Conservation (phyloP, 2,797 vertebrate genomes). For the Pampus argenteus region DNA sequence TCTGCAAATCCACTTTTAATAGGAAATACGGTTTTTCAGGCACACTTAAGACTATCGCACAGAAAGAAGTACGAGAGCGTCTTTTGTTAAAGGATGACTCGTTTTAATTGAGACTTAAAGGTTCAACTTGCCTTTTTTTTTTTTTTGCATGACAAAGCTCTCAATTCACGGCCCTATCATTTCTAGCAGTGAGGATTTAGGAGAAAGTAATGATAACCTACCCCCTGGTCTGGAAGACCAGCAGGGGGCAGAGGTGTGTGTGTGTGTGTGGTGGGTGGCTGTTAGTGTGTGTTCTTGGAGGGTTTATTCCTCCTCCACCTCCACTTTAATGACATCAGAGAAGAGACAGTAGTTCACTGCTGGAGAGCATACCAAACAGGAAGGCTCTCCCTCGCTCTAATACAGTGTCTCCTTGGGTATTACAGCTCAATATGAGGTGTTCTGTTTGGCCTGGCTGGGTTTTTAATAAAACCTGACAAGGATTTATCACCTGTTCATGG, state of each 20-base stretch:
- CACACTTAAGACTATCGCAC: not conserved
- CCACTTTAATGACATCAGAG: conserved; percentile 75
- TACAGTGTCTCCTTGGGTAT: conserved; percentile 77
- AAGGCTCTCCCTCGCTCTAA: conserved; percentile 48
- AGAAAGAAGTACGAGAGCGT: not conserved
- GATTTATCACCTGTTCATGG: conserved; percentile 84
- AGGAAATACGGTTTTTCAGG: not conserved
- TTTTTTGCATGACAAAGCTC: conserved; percentile 36
- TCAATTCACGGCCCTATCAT: conserved; percentile 38
- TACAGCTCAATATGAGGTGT: conserved; percentile 81
- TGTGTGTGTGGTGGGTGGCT: conserved; percentile 27
- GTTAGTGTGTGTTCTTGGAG: conserved; percentile 37
- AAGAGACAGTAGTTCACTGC: conserved; percentile 65
- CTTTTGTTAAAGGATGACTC: conserved; percentile 13
- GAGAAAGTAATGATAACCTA: conserved; percentile 56
- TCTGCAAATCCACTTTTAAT: not conserved
- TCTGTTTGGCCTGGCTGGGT: conserved; percentile 80
- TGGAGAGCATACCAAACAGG: conserved; percentile 74
- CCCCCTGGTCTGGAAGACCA: conserved; percentile 58
- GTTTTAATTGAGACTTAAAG: conserved; percentile 43
- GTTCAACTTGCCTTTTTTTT: conserved; percentile 43
- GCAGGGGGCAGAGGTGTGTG: conserved; percentile 70
- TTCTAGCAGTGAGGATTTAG: conserved; percentile 54
- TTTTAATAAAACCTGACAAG: conserved; percentile 86
- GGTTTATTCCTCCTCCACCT: conserved; percentile 56